These are phyloP conservation scores for Theocolax elegans DNA, from an alignment of 1,140 invertebrate genomes.

Conservation along the genomic window DNA sequence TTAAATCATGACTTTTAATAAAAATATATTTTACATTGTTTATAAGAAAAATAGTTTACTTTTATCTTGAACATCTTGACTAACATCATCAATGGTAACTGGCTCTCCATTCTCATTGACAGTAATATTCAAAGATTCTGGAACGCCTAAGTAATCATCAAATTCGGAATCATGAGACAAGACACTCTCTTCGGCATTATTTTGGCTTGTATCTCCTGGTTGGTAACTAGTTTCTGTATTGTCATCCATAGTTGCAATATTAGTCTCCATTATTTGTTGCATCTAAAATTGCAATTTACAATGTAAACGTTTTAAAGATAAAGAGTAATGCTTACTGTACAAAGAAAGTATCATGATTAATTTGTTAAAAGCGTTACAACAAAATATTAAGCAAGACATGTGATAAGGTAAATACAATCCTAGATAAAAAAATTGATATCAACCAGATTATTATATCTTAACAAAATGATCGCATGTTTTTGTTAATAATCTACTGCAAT, in stretches of 20 bases:
- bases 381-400: slow-evolving; percentile 14
- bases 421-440: slow-evolving; percentile 25
- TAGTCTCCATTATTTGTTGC: slow-evolving; percentile 12
- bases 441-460: background rate
- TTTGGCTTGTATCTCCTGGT: background rate
- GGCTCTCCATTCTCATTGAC: slow-evolving; percentile 66
- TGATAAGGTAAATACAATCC: background rate
- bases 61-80: slow-evolving; percentile 33
- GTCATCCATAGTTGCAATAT: slow-evolving; percentile 18
- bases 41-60: slow-evolving; percentile 27
- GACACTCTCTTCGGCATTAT: slow-evolving; percentile 28
- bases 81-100: slow-evolving; percentile 14
- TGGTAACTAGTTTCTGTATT: background rate
- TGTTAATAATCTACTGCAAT: too few relatives aligned
- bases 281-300: slow-evolving; percentile 12
- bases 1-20: background rate
- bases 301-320: slow-evolving; percentile 3
- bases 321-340: background rate
- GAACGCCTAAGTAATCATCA: slow-evolving; percentile 72
- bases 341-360: background rate
- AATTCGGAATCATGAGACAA: slow-evolving; percentile 70
- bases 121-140: slow-evolving; percentile 70
- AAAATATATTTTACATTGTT: background rate
- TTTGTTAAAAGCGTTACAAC: background rate
- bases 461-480: too few relatives aligned